Conservation (phyloP, 2,113 vertebrate species). For the Podiceps cristatus region DNA sequence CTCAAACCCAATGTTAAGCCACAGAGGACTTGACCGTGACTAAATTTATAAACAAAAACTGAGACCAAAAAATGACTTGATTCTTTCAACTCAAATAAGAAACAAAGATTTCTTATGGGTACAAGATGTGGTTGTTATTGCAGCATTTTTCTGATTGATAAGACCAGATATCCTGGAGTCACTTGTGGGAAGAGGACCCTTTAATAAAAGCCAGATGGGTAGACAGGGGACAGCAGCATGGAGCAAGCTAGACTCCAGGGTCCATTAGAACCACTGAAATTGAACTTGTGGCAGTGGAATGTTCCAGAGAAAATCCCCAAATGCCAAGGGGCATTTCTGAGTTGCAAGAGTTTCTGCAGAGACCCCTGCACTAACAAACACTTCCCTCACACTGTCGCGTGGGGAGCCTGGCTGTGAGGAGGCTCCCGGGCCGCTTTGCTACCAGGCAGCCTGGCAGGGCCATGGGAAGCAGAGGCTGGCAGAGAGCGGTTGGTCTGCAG, state of each 20-base stretch:
- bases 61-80: background rate
- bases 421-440: fast-evolving
- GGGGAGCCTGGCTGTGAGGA: fast-evolving
- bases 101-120: background rate
- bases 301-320: background rate
- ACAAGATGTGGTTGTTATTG: background rate
- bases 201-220: background rate
- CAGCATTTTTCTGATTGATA: background rate
- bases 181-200: background rate
- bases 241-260: background rate
- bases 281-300: background rate
- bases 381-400: fast-evolving
- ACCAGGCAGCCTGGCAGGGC: background rate
- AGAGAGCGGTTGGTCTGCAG: background rate
- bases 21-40: background rate
- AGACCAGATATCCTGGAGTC: background rate
- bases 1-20: background rate
- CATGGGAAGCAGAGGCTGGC: background rate
- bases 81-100: background rate
- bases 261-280: background rate
- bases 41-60: background rate
- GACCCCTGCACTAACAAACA: background rate
- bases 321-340: background rate
- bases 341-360: background rate
- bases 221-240: background rate